phyloP scores from a whole-genome alignment of 1,140 invertebrate species.

The Lasioglossum baleicum region DNA sequence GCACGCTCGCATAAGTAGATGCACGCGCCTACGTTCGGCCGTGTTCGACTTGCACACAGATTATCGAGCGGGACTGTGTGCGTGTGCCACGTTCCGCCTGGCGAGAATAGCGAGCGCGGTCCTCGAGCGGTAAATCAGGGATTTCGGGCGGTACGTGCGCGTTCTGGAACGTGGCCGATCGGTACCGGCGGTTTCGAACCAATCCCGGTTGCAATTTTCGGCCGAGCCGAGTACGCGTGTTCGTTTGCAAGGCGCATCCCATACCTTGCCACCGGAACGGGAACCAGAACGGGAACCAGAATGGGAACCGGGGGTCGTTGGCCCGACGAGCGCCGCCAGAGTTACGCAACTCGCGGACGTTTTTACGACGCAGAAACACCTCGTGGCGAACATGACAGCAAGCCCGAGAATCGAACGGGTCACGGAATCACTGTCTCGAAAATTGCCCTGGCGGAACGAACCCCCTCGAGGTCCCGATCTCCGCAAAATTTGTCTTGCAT shows the following conservation, averaged over 20 bases:
- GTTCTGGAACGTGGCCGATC: slow-evolving; percentile 50
- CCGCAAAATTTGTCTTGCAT: too few relatives aligned
- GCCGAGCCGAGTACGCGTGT: slow-evolving; percentile 6
- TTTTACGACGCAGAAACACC: not conserved
- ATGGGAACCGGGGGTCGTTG: not conserved
- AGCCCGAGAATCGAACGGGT: too few relatives aligned
- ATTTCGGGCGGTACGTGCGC: slow-evolving; percentile 58
- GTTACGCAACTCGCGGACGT: slow-evolving; percentile 7
- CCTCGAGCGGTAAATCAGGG: slow-evolving; percentile 60
- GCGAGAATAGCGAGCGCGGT: slow-evolving; percentile 52
- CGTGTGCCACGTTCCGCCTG: slow-evolving; percentile 27
- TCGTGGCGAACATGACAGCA: too few relatives aligned
- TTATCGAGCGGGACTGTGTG: slow-evolving; percentile 18
- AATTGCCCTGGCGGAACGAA: too few relatives aligned
- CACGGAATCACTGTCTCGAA: too few relatives aligned
- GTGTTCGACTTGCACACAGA: slow-evolving; percentile 13
- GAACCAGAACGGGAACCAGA: too few relatives aligned
- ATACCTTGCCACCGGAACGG: not conserved
- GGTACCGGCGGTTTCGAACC: slow-evolving; percentile 23
- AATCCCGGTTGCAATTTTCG: slow-evolving; percentile 24
- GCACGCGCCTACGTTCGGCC: not conserved
- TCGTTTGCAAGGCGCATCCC: slow-evolving; percentile 7
- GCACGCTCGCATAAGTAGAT: slow-evolving; percentile 41
- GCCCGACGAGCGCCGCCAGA: not conserved
- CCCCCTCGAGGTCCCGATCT: too few relatives aligned